Evolutionary conservation across 1,140 invertebrate genomes (phyloP), one percentile per base, ranked within the genome.

Genomic region (Odontomachus brunneus): DNA sequence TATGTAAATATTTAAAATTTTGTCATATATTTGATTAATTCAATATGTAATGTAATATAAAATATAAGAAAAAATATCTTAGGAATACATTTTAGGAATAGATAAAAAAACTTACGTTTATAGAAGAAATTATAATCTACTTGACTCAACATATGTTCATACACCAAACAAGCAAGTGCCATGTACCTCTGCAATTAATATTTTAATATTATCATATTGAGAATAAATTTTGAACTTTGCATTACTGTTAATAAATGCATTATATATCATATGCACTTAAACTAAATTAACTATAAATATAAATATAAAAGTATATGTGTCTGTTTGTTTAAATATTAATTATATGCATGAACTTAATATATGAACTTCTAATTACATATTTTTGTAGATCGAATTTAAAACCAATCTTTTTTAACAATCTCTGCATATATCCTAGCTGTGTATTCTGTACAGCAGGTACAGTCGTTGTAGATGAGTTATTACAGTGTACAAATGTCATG

Each of bases 71-170:
- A 38, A 72, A 49, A 22, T 59, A 19, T 57, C 0, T 26, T n/a
- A n/a, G n/a, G n/a, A n/a, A n/a, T n/a, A n/a, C 14, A 22, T 62
- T 14, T 14, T 2, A 62, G n/a, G n/a, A n/a, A 55, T 26, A 17
- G 26, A 72, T 22, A 49, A 17, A 51, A 0, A n/a, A 62, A 82
- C 4, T 51, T 84, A 88, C 88, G 49, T 88, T 89, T 78, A 5
- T 48, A 89, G 65, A 89, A 89, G 17, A 71, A 22, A 38, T 38
- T 24, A 55, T 59, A 76, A 53, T 83, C 85, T 14, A 44, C 38
- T 66, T 73, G 72, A 53, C 1, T 0, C 11, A 67, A 0, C 26
- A 83, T 22, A 24, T n/a, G 17, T 73, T 78, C 76, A 1, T 89
- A 87, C 0, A 63, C 11, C 0, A 7, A 3, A 51, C 59, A 81